Conservation (phyloP, 2,888 invertebrate species). For the Agrochola lychnidis region DNA sequence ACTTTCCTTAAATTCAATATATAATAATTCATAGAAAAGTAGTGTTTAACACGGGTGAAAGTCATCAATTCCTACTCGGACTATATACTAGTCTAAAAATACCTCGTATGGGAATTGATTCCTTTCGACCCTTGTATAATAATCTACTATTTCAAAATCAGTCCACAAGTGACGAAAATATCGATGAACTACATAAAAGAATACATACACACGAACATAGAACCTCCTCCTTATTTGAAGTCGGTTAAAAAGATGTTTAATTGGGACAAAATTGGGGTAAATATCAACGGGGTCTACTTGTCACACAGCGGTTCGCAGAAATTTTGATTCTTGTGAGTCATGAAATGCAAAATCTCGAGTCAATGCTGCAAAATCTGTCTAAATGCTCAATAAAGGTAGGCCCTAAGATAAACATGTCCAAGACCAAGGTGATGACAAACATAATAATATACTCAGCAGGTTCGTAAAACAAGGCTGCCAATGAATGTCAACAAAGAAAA, state of each 20-base stretch:
- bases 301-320: neutral
- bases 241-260: neutral
- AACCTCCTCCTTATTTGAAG: too few species aligned
- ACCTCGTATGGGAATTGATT: too few species aligned
- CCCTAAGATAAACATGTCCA: neutral
- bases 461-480: neutral
- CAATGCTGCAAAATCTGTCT: neutral
- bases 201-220: too few species aligned
- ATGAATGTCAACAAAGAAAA: neutral
- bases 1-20: too few species aligned
- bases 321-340: neutral
- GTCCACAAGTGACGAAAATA: too few species aligned
- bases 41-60: too few species aligned
- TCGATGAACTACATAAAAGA: too few species aligned
- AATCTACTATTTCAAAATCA: too few species aligned
- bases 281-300: neutral
- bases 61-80: too few species aligned
- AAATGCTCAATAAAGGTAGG: neutral
- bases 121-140: too few species aligned
- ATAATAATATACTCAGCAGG: neutral
- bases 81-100: too few species aligned
- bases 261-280: neutral
- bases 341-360: neutral
- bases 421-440: neutral
- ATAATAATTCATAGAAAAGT: too few species aligned